Percentiles rank a stretch among this genome's conserved stretches.
phyloP scores from a whole-genome alignment of 2,113 vertebrate species.

The Trinectes maculatus region DNA sequence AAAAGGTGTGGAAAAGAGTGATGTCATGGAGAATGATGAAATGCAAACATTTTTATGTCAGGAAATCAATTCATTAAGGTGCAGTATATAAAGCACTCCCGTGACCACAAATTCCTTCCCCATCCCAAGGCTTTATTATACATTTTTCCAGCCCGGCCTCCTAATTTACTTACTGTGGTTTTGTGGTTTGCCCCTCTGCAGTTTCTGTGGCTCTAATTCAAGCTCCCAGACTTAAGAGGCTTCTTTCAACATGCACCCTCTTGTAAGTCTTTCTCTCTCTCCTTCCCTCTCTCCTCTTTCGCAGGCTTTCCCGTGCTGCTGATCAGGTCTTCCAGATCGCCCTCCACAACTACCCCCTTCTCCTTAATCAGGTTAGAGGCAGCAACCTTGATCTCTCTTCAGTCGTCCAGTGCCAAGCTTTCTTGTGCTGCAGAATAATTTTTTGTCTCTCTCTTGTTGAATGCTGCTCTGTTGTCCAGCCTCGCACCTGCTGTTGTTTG shows the following conservation, averaged over 20 bases:
- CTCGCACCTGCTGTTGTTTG: constrained; percentile 53
- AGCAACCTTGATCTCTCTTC: constrained; percentile 74
- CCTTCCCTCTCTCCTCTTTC: constrained; percentile 9
- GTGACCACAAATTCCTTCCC: constrained; percentile 67
- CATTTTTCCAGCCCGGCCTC: constrained; percentile 70
- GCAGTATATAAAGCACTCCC: constrained; percentile 67
- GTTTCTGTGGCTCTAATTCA: constrained; percentile 71
- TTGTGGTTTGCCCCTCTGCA: constrained; percentile 73
- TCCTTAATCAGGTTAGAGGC: constrained; percentile 79
- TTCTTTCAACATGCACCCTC: constrained; percentile 64
- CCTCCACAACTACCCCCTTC: constrained; percentile 51
- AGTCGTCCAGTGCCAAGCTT: constrained; percentile 74
- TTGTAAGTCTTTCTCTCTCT: constrained; percentile 64
- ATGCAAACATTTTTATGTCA: constrained; percentile 60
- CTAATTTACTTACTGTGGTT: constrained; percentile 81
- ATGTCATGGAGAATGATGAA: constrained; percentile 65
- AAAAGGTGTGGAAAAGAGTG: constrained; percentile 34
- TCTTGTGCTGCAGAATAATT: constrained; percentile 59
- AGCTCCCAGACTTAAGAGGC: constrained; percentile 72
- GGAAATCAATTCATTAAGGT: constrained; percentile 78
- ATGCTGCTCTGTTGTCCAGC: constrained; percentile 39
- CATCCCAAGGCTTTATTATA: constrained; percentile 58
- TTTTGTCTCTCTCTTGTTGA: constrained; percentile 38
- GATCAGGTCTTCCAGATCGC: constrained; percentile 47
- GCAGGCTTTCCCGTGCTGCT: constrained; percentile 37